Base-by-base conservation (phyloP, 1,140 invertebrate genomes). In the Zaprionus africanus region DNA sequence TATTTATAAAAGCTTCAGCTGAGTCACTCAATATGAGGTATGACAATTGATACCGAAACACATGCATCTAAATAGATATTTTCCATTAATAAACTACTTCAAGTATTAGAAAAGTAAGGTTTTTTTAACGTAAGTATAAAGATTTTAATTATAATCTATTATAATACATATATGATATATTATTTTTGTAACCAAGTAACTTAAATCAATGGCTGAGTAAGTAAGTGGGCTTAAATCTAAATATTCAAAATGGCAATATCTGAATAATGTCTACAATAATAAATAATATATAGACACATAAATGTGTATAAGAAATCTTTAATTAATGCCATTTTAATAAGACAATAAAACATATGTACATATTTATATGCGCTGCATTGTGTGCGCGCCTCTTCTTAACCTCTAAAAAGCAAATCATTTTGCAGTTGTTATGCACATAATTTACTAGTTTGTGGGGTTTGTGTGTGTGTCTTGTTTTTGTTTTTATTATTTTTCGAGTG, bases 401-500 rank as follows among this genome's bases (percentile, higher is more conserved):
- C 72, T 75, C 59, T 60, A 63, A 17, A 64, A 28, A 9, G 31
- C 51, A 31, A 68, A 69, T 63, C 13, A 61, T 62, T 64, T 76
- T 64, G 67, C 59, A 38, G 43, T 38, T 71, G 51, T 57, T 28
- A 43, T 74, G 65, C 49, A 60, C 67, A 64, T 71, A 71, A 76
- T 76, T 76, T 46, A 77, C 58, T 73, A 66, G 62, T 77, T 66
- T 36, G 51, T 36, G 51, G 1, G 5, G 26, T 31, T 28, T 13
- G 19, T 56, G 26, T 28, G 63, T 70, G 60, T 46, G 46, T 11
- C 9, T 34, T 46, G 41, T 19, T 46, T 43, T 43, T 17, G 41
- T 5, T 13, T 72, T 34, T 34, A 34, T 34, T 43, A 11, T 34
- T 43, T 72, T 67, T 74, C 22, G 63, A 78, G 76, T 72, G 49